A percentile compares a stretch with the other conserved stretches of the same genome.
These are phyloP conservation scores for Xyrichtys novacula DNA, from an alignment of 2,797 vertebrate species.

Conservation along the genomic window DNA sequence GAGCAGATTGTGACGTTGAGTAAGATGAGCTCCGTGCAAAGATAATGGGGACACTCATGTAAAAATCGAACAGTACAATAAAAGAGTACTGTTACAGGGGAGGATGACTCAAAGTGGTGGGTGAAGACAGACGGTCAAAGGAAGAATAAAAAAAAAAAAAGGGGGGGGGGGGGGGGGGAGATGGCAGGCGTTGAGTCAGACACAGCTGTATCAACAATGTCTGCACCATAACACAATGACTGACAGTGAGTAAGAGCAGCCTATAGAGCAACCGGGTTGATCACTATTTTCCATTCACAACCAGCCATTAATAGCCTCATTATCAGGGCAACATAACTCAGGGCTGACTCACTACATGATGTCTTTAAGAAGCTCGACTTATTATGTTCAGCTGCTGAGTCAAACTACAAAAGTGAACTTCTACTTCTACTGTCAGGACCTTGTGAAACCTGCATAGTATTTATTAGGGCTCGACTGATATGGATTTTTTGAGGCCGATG, in stretches of 20 bases:
- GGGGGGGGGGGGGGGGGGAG: not conserved
- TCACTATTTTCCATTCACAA: conserved; percentile 49
- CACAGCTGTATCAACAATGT: conserved; percentile 48
- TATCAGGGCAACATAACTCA: conserved; percentile 27
- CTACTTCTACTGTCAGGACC: too few species aligned
- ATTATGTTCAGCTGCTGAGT: not conserved
- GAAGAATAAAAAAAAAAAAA: conserved; percentile 14
- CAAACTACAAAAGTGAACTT: not conserved
- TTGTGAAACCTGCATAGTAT: too few species aligned
- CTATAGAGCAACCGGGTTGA: conserved; percentile 18
- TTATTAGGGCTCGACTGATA: too few species aligned
- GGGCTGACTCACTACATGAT: not conserved
- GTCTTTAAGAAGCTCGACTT: conserved; percentile 20
- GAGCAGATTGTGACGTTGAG: too few species aligned
- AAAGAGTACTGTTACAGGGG: conserved; percentile 6
- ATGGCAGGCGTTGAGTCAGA: conserved; percentile 42
- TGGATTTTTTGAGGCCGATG: too few species aligned
- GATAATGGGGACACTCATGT: not conserved
- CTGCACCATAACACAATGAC: conserved; percentile 44
- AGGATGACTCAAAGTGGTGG: not conserved
- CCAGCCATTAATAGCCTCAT: conserved; percentile 36
- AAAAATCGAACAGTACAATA: not conserved
- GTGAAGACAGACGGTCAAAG: not conserved
- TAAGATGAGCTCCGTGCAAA: not conserved
- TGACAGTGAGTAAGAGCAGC: conserved; percentile 28